These are phyloP conservation scores for Mus caroli DNA, from an alignment of 2,797 vertebrate genomes.

Conservation along the genomic window DNA sequence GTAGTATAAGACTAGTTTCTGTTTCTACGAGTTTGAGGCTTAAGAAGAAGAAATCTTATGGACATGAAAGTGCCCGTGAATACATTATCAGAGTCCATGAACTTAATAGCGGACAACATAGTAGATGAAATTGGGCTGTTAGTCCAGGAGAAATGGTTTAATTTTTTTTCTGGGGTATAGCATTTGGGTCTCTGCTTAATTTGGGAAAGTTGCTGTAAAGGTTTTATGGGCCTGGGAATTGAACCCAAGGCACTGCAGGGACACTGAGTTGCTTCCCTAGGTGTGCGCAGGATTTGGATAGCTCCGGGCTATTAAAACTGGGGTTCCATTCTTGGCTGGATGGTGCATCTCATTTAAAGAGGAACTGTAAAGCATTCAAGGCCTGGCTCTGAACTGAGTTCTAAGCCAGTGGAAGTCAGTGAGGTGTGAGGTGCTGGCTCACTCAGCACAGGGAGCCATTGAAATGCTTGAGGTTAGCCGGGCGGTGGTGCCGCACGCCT, in stretches of 20 bases:
- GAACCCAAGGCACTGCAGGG: not conserved
- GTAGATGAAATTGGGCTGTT: slow-evolving; percentile 16
- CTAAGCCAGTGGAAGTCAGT: not conserved
- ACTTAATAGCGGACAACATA: not conserved
- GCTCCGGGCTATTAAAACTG: not conserved
- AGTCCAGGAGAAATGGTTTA: not conserved
- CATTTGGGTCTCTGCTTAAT: slow-evolving; percentile 36
- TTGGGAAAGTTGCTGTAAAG: not conserved
- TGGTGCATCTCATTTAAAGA: not conserved
- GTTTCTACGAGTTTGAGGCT: slow-evolving; percentile 14
- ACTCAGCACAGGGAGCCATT: not conserved
- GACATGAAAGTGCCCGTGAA: not conserved
- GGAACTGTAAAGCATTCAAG: not conserved
- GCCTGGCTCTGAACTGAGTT: not conserved
- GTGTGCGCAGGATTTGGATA: not conserved
- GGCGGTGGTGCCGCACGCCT: too few relatives aligned
- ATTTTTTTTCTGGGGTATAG: not conserved
- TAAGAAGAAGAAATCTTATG: not conserved
- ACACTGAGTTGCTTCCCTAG: not conserved
- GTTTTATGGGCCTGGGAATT: not conserved
- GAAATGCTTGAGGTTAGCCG: not conserved
- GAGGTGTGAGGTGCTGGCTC: not conserved
- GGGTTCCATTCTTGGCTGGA: not conserved
- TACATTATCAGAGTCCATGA: not conserved
- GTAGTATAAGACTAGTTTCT: not conserved